Evolutionary conservation across 1,140 invertebrate species (phyloP).

Genomic region (Sitophilus oryzae): DNA sequence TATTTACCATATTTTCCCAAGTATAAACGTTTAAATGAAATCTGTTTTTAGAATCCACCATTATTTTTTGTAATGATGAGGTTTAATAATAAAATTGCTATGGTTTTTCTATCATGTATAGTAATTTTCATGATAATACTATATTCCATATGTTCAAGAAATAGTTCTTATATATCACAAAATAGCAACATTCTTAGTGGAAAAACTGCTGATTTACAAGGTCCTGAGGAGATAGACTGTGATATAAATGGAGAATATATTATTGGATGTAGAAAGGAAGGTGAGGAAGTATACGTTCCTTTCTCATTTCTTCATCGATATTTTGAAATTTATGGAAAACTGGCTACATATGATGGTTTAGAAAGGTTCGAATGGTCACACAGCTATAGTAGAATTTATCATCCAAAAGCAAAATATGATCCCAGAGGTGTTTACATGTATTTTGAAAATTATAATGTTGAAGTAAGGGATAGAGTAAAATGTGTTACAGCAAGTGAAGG

Average conservation of each 20-base stretch:
- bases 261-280: constrained; percentile 75
- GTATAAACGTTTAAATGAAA: neutral
- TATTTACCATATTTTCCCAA: neutral
- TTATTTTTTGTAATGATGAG: constrained; percentile 52
- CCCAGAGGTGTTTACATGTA: constrained; percentile 86
- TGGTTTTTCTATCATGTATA: constrained; percentile 46
- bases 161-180: constrained; percentile 33
- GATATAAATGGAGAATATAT: constrained; percentile 84
- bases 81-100: constrained; percentile 51
- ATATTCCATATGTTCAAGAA: constrained; percentile 52
- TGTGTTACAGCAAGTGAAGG: constrained; percentile 89
- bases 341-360: constrained; percentile 60
- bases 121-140: constrained; percentile 49
- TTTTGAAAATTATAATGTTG: constrained; percentile 97
- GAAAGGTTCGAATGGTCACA: constrained; percentile 90
- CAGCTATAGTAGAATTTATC: constrained; percentile 87
- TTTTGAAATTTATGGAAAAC: constrained; percentile 86
- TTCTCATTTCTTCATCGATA: constrained; percentile 86
- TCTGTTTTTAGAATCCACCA: constrained; percentile 37
- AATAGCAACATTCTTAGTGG: constrained; percentile 33
- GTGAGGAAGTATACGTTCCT: constrained; percentile 84
- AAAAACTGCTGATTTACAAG: constrained; percentile 39
- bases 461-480: constrained; percentile 90
- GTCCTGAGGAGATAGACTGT: constrained; percentile 78
- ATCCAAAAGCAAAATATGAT: constrained; percentile 82